Evolutionary conservation across 1,140 invertebrate species (phyloP).

Genomic region (Trinorchestia longiramus): DNA sequence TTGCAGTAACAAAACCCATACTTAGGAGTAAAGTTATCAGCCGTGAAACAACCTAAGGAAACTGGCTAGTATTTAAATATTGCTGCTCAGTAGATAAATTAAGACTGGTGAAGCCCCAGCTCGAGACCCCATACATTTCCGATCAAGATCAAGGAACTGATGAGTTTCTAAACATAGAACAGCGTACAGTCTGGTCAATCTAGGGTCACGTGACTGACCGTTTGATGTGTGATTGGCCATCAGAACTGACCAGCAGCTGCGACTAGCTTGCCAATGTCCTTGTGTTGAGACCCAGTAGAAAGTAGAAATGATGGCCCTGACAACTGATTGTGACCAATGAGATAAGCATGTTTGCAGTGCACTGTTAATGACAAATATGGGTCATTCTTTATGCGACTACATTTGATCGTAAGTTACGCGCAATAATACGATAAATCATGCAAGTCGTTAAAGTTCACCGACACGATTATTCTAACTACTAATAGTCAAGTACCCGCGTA

Average conservation of each 20-base stretch:
- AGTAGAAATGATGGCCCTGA: background rate
- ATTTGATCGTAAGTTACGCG: too few relatives aligned
- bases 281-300: background rate
- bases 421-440: too few relatives aligned
- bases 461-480: too few relatives aligned
- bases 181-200: constrained; percentile 21
- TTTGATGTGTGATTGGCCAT: constrained; percentile 52
- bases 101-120: background rate
- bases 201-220: constrained; percentile 46
- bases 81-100: background rate
- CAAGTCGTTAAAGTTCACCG: too few relatives aligned
- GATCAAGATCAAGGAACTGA: constrained; percentile 23
- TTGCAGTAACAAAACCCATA: background rate
- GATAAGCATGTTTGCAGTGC: background rate
- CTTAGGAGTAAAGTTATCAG: background rate
- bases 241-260: constrained; percentile 25
- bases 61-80: background rate
- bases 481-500: too few relatives aligned
- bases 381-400: background rate
- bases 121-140: background rate
- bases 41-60: background rate
- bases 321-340: background rate
- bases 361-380: background rate
- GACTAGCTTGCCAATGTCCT: background rate
- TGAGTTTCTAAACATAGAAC: background rate